A percentile compares a stretch with the other conserved stretches of the same genome.
Evolutionary conservation across 2,888 invertebrate species (phyloP).

Genomic region (Tiliacea citrago): DNA sequence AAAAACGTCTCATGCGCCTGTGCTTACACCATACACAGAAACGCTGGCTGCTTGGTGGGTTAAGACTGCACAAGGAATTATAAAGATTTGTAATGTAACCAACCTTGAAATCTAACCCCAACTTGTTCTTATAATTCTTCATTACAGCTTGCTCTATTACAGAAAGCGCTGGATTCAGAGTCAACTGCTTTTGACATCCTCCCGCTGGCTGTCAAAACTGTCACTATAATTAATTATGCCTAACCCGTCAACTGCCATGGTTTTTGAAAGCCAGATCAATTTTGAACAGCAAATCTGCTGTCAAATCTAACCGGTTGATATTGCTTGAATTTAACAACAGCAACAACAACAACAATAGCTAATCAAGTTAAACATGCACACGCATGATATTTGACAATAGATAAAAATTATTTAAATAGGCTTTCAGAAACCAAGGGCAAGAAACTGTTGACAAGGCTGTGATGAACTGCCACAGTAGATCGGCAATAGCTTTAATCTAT

Average conservation of each 20-base stretch:
- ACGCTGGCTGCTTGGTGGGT: no score
- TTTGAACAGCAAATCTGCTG: neutral
- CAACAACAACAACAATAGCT: conserved; percentile 14
- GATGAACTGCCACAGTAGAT: neutral
- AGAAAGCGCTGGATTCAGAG: neutral
- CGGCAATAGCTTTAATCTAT: neutral
- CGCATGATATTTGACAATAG: conserved; percentile 20
- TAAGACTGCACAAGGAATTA: neutral
- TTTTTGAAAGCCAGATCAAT: conserved; percentile 7
- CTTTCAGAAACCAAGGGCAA: conserved; percentile 13
- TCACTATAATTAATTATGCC: neutral
- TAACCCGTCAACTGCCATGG: no score
- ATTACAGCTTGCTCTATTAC: neutral
- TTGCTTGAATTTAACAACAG: conserved; percentile 8
- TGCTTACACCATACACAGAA: no score
- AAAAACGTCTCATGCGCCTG: no score
- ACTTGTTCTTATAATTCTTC: neutral
- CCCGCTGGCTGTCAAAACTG: neutral
- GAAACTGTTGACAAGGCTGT: neutral
- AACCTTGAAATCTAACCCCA: neutral
- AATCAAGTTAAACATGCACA: conserved; percentile 11
- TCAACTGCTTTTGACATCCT: conserved; percentile 10
- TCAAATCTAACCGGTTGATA: conserved; percentile 15
- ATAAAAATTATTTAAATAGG: conserved; percentile 6
- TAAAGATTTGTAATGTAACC: no score